Base-by-base conservation (phyloP, 2,888 invertebrate species). In the Drosophila borborema region DNA sequence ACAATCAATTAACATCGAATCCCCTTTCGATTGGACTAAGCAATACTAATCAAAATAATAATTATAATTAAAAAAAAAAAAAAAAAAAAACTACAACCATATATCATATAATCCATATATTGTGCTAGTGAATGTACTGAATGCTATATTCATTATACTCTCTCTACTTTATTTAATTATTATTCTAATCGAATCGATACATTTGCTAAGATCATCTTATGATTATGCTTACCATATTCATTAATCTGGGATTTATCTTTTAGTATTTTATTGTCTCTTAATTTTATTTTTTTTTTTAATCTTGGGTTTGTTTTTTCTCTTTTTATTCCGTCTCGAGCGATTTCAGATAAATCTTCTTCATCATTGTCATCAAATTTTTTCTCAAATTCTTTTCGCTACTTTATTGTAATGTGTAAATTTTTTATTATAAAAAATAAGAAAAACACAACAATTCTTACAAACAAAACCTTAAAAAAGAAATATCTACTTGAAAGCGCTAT, bases 121-220 rank as follows among this genome's bases (percentile, higher is more conserved):
- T 91, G 89, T 92, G 93, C 93, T 92, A 92, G 93, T 93, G 93
- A 93, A 93, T 93, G 93, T 93, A 92, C 88, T 92, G 93, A 93
- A 93, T 93, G 93, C 93, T 91, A 92, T 91, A 92, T 90, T 91
- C 91, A 91, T 92, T 90, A 88, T 86, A 87, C 81, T 88, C 78
- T 85, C 80, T 88, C 41, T 55, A 41, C 55, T 41, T 89, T 88
- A 84, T 86, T 86, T 75, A 48, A 64, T 66, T 69, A 66, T 66
- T 60, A 66, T 66, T 75, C 87, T 78, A 86, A 86, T 76, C 81
- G 77, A 84, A 73, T 80, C 66, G 69, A 77, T 73, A 70, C 70
- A 73, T 68, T 61, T 77, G 82, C 72, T 78, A 68, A 67, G 68
- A 54, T 77, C 80, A 67, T 75, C 74, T 77, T 77, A 73, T 76